Evolutionary conservation across 2,113 vertebrate genomes (phyloP).

Genomic region (Spea multiplicata): DNA sequence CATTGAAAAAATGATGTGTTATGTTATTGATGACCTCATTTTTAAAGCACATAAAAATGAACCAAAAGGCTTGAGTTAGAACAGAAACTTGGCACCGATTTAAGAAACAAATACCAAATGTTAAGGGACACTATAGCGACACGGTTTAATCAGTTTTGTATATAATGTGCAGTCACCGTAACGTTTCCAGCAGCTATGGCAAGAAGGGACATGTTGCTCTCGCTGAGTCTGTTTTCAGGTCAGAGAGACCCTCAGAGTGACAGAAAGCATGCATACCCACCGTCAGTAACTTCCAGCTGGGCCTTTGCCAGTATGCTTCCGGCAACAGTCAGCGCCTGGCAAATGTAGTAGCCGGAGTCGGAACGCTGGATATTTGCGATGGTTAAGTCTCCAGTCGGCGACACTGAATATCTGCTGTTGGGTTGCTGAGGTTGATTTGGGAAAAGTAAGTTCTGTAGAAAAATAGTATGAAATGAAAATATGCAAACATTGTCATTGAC

Average conservation of each 20-base stretch:
- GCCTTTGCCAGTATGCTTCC: conserved; percentile 98
- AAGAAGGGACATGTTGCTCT: conserved; percentile 16
- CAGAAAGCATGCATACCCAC: conserved; percentile 67
- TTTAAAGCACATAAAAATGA: no score
- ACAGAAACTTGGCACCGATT: conserved; percentile 16
- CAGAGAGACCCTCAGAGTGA: conserved; percentile 41
- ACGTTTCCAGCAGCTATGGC: conserved; percentile 43
- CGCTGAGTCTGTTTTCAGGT: conserved; percentile 40
- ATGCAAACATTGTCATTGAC: not conserved
- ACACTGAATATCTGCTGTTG: conserved; percentile 90
- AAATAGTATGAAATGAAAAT: conserved; percentile 42
- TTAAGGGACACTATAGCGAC: conserved; percentile 28
- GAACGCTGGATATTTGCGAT: conserved; percentile 87
- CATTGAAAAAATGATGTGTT: no score
- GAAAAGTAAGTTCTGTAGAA: conserved; percentile 89
- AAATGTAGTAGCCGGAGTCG: conserved; percentile 95
- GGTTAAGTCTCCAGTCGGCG: conserved; percentile 88
- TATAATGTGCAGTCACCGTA: conserved; percentile 35
- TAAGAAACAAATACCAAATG: conserved; percentile 40
- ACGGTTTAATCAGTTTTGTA: conserved; percentile 32
- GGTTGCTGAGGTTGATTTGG: conserved; percentile 96
- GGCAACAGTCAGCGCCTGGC: conserved; percentile 95
- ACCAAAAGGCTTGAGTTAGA: not conserved
- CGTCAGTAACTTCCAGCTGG: conserved; percentile 97
- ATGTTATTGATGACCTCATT: no score